Percentiles rank a stretch among this genome's conserved stretches.
phyloP scores from a whole-genome alignment of 2,888 invertebrate species.

The Calliscelio sp. region DNA sequence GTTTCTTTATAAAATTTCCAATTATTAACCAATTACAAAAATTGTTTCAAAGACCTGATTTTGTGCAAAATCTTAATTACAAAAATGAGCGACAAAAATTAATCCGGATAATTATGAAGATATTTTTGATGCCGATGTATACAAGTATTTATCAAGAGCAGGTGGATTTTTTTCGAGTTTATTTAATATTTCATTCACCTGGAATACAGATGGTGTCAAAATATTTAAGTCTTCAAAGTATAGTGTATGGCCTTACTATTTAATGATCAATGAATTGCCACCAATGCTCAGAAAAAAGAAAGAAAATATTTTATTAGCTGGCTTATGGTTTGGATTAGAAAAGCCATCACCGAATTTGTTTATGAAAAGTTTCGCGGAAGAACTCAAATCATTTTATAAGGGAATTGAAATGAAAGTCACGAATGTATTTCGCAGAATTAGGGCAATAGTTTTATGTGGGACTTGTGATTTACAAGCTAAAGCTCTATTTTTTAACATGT shows the following conservation, averaged over 20 bases:
- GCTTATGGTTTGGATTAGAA: slow-evolving; percentile 12
- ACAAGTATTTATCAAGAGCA: background rate
- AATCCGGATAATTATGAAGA: slow-evolving; percentile 4
- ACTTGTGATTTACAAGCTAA: slow-evolving; percentile 64
- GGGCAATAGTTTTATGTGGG: slow-evolving; percentile 36
- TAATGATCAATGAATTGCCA: background rate
- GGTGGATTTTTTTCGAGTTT: background rate
- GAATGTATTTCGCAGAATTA: background rate
- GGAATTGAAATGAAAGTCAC: slow-evolving; percentile 17
- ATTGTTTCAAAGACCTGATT: background rate
- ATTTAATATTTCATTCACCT: background rate
- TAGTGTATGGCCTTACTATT: background rate
- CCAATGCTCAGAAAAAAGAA: slow-evolving; percentile 16
- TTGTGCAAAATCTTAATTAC: background rate
- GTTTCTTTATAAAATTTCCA: background rate
- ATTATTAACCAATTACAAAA: background rate
- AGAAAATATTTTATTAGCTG: slow-evolving; percentile 28
- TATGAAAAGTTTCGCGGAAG: slow-evolving; percentile 10
- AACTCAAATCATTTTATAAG: slow-evolving; percentile 28
- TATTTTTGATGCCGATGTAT: slow-evolving; percentile 14
- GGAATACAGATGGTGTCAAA: slow-evolving; percentile 16
- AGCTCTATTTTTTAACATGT: slow-evolving; percentile 26
- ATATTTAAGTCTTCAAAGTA: slow-evolving; percentile 17
- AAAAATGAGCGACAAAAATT: background rate
- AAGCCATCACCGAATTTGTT: slow-evolving; percentile 41